Conservation (phyloP, 2,888 invertebrate species). For the Trissonchulus latispiculum region DNA sequence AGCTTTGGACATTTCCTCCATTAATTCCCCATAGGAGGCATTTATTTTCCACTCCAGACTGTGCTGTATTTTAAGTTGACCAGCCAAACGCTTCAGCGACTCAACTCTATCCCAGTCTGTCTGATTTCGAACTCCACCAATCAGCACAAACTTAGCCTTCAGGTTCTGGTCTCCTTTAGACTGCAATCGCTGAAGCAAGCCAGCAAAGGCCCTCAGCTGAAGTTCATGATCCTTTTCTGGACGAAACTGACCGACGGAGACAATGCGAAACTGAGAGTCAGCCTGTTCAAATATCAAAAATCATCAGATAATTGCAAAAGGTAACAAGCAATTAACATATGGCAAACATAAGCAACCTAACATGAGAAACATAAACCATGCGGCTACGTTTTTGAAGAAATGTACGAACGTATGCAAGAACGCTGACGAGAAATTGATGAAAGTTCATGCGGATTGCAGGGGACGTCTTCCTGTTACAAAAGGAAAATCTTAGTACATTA, state of each 20-base stretch:
- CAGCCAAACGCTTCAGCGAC: constrained; percentile 63
- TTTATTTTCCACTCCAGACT: constrained; percentile 81
- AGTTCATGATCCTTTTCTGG: constrained; percentile 95
- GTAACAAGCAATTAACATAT: too few species aligned
- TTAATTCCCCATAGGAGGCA: constrained; percentile 66
- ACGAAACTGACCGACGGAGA: constrained; percentile 89
- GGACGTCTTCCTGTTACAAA: too few species aligned
- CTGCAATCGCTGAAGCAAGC: constrained; percentile 56
- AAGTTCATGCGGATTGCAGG: too few species aligned
- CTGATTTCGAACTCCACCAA: constrained; percentile 78
- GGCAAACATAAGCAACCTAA: too few species aligned
- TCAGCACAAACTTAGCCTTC: constrained; percentile 60
- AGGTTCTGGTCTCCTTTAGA: neutral
- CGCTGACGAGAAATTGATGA: too few species aligned
- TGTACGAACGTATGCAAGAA: too few species aligned
- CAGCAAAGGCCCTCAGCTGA: constrained; percentile 57
- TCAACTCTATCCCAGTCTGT: constrained; percentile 67
- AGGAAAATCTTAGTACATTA: too few species aligned
- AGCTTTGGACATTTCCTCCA: constrained; percentile 57
- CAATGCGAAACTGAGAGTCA: too few species aligned
- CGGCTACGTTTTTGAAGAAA: too few species aligned
- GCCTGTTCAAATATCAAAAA: too few species aligned
- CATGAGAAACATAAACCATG: too few species aligned
- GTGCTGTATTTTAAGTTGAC: constrained; percentile 68
- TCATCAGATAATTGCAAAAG: too few species aligned